phyloP scores from a whole-genome alignment of 2,797 vertebrate genomes.

The Linurgus olivaceus region DNA sequence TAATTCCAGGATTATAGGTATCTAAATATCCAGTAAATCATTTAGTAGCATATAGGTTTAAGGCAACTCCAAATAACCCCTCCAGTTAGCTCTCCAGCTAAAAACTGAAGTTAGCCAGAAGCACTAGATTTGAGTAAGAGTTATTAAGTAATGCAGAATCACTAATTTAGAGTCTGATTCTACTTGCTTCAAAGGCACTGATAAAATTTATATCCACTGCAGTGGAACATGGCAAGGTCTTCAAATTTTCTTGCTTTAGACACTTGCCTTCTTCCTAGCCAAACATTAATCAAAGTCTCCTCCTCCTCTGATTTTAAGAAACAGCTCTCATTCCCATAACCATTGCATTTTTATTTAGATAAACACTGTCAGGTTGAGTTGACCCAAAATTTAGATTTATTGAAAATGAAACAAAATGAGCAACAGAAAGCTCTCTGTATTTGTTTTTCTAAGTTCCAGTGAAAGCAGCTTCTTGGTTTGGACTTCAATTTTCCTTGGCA shows the following conservation, averaged over 20 bases:
- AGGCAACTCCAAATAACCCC: constrained; percentile 52
- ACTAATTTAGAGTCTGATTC: constrained; percentile 16
- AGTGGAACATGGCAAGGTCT: not conserved
- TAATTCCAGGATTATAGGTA: constrained; percentile 67
- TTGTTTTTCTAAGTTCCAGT: constrained; percentile 40
- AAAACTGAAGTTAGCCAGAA: constrained; percentile 31
- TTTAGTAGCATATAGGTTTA: constrained; percentile 55
- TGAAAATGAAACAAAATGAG: constrained; percentile 29
- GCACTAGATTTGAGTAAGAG: not conserved
- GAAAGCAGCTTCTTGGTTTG: constrained; percentile 38
- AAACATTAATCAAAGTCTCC: constrained; percentile 6
- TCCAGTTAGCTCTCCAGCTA: constrained; percentile 35
- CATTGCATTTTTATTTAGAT: not conserved
- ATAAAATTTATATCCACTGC: constrained; percentile 19
- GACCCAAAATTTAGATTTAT: constrained; percentile 50
- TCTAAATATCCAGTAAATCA: constrained; percentile 63
- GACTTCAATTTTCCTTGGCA: constrained; percentile 48
- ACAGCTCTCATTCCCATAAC: not conserved
- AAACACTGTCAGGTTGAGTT: constrained; percentile 44
- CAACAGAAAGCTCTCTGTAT: constrained; percentile 17
- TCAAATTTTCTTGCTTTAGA: constrained; percentile 12
- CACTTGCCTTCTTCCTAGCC: not conserved
- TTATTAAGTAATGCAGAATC: constrained; percentile 7
- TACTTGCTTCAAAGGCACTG: not conserved
- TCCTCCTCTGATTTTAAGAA: not conserved